phyloP scores from a whole-genome alignment of 2,797 vertebrate species.

The Malurus leucopterus region DNA sequence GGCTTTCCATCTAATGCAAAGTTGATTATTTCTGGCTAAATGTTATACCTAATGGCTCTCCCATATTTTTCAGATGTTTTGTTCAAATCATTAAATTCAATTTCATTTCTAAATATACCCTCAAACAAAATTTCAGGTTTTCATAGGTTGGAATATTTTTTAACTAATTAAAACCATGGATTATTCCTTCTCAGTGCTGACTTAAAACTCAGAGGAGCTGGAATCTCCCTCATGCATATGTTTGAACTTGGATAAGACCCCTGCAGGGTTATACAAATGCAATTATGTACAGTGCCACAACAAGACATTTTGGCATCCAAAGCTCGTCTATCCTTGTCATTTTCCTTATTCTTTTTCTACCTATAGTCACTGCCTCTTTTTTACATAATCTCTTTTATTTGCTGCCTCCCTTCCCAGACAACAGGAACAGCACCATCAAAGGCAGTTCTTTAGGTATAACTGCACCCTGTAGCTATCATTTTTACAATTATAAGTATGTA shows the following conservation, averaged over 20 bases:
- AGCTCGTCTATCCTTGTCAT: neutral
- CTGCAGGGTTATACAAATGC: neutral
- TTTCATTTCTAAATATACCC: neutral
- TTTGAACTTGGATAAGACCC: accelerated
- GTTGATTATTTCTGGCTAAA: neutral
- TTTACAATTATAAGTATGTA: neutral
- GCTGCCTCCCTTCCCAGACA: neutral
- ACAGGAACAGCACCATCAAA: neutral
- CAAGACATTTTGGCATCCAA: neutral
- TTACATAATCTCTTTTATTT: neutral
- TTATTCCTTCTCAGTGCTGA: neutral
- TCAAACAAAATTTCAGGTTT: neutral
- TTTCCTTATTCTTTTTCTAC: neutral
- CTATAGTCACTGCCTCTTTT: neutral
- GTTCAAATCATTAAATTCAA: neutral
- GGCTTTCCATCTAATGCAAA: neutral
- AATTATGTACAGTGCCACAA: neutral
- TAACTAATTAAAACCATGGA: neutral
- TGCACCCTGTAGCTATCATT: neutral
- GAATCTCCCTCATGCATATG: neutral
- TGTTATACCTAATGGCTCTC: neutral
- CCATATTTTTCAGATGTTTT: neutral
- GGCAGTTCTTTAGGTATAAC: neutral
- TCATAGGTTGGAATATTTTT: neutral
- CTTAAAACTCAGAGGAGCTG: neutral